These are phyloP conservation scores for Willowsia nigromaculata DNA, from an alignment of 2,888 invertebrate genomes.

Conservation along the genomic window DNA sequence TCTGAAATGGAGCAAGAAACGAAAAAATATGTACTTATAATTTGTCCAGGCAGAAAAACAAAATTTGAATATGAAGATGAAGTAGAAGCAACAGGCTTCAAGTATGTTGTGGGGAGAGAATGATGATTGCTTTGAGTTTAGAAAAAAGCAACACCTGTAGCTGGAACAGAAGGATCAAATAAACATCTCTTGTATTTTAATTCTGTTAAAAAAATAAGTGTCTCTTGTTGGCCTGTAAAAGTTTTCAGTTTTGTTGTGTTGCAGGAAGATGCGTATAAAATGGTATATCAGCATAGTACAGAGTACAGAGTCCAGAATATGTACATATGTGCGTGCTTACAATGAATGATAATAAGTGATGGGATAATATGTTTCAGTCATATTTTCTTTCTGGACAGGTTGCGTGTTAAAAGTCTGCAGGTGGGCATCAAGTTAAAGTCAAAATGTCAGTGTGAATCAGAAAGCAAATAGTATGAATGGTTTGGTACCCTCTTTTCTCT, in stretches of 20 bases:
- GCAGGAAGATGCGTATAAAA: no score
- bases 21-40: neutral
- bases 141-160: constrained; percentile 13
- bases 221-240: no score
- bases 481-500: no score
- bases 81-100: constrained; percentile 38
- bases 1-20: constrained; percentile 69
- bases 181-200: neutral
- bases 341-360: neutral
- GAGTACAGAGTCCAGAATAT: no score
- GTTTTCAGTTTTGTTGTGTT: no score
- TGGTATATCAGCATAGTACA: no score
- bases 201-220: neutral
- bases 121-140: neutral
- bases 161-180: neutral
- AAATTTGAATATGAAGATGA: neutral
- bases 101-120: neutral
- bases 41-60: neutral
- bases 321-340: no score
- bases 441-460: constrained; percentile 52
- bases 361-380: constrained; percentile 2
- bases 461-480: neutral
- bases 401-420: constrained; percentile 56
- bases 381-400: constrained; percentile 1
- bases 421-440: constrained; percentile 49